phyloP scores from a whole-genome alignment of 1,140 invertebrate species.

The Metaphire vulgaris region DNA sequence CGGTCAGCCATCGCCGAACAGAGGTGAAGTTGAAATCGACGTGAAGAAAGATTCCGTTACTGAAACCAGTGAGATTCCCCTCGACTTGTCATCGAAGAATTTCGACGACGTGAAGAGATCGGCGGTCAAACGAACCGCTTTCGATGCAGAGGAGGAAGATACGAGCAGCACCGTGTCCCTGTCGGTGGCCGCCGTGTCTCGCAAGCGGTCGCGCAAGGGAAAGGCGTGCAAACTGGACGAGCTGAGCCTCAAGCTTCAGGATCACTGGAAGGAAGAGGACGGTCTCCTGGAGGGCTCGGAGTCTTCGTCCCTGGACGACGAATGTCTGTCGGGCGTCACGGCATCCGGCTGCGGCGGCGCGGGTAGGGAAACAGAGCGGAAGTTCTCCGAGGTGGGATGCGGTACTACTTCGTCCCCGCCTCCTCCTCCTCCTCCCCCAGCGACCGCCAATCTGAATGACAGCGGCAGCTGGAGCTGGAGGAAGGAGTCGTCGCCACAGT shows the following conservation, averaged over 20 bases:
- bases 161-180: slow-evolving; percentile 12
- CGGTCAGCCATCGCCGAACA: no score
- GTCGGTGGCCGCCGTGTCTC: slow-evolving; percentile 35
- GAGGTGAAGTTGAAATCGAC: no score
- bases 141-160: slow-evolving; percentile 19
- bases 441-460: background rate
- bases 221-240: slow-evolving; percentile 68
- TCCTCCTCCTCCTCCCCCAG: no score
- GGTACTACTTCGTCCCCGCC: no score
- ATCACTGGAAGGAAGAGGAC: background rate
- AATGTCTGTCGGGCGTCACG: background rate
- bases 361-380: background rate
- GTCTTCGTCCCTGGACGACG: background rate
- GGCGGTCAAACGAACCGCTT: background rate
- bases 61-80: background rate
- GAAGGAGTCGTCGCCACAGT: background rate
- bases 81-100: background rate
- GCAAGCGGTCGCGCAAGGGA: slow-evolving; percentile 68
- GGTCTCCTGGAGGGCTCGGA: background rate
- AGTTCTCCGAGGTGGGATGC: background rate
- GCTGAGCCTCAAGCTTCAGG: slow-evolving; percentile 40
- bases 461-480: background rate
- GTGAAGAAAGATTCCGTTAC: background rate
- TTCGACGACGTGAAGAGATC: background rate
- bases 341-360: background rate